phyloP scores from a whole-genome alignment of 2,797 vertebrate genomes.

The Squalus acanthias region DNA sequence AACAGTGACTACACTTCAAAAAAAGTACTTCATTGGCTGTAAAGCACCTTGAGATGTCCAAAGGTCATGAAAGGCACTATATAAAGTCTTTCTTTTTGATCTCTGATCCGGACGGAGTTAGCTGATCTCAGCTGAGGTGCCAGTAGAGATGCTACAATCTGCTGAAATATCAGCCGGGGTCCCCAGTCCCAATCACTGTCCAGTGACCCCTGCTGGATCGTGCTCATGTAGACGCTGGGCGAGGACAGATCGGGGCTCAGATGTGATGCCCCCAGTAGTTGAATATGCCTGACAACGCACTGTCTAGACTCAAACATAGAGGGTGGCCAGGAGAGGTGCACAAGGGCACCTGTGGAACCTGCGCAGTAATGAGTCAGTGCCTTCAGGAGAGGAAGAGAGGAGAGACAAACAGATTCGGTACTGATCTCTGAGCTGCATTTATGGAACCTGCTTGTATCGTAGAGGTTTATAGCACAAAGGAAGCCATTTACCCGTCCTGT shows the following conservation, averaged over 20 bases:
- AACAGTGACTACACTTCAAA: no score
- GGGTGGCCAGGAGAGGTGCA: neutral
- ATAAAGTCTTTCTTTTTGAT: no score
- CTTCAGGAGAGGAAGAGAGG: neutral
- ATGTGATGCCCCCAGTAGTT: neutral
- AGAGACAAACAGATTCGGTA: neutral
- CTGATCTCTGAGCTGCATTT: neutral
- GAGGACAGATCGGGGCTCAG: neutral
- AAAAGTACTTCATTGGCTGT: no score
- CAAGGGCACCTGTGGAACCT: no score
- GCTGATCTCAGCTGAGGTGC: neutral
- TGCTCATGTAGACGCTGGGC: no score
- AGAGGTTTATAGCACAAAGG: neutral
- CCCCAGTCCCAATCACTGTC: neutral
- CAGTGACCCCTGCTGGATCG: neutral
- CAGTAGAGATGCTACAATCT: neutral
- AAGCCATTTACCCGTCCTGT: neutral
- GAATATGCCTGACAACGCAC: neutral
- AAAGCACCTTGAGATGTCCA: no score
- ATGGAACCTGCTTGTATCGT: neutral
- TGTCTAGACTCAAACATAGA: neutral
- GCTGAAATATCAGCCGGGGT: neutral
- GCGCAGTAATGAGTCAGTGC: neutral
- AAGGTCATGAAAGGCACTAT: no score
- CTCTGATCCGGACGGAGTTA: neutral